Conservation (phyloP, 2,888 invertebrate genomes). For the Caenorhabditis angaria region DNA sequence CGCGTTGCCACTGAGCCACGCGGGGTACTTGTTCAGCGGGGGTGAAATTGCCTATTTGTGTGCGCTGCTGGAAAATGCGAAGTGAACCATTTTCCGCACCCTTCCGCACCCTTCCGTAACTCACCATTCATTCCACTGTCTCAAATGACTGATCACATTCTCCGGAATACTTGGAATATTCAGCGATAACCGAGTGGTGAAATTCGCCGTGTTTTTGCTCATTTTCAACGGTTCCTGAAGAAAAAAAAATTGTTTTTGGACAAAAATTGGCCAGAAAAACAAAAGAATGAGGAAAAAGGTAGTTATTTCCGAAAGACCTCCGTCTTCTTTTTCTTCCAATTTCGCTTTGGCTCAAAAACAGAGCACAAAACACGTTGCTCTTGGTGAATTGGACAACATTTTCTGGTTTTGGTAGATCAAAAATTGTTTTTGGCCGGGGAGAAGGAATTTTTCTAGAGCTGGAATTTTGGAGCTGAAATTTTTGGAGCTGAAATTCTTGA, state of each 20-base stretch:
- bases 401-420: no score
- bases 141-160: conserved; percentile 46
- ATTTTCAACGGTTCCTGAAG: not conserved
- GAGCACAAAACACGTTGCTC: no score
- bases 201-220: conserved; percentile 38
- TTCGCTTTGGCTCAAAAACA: no score
- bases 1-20: not conserved
- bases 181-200: conserved; percentile 51
- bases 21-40: not conserved
- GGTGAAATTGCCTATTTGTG: not conserved
- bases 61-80: no score
- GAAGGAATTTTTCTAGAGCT: no score
- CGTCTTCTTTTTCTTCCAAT: conserved; percentile 7
- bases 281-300: not conserved
- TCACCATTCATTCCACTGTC: conserved; percentile 57
- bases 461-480: no score
- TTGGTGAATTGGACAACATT: no score
- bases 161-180: conserved; percentile 55
- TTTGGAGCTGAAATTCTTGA: no score
- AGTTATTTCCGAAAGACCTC: not conserved
- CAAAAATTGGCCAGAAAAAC: not conserved
- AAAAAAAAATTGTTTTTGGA: conserved; percentile 8
- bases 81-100: no score
- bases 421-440: no score
- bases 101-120: conserved; percentile 5